Base-by-base conservation (phyloP, 2,797 vertebrate species). In the Scolopax rusticola region DNA sequence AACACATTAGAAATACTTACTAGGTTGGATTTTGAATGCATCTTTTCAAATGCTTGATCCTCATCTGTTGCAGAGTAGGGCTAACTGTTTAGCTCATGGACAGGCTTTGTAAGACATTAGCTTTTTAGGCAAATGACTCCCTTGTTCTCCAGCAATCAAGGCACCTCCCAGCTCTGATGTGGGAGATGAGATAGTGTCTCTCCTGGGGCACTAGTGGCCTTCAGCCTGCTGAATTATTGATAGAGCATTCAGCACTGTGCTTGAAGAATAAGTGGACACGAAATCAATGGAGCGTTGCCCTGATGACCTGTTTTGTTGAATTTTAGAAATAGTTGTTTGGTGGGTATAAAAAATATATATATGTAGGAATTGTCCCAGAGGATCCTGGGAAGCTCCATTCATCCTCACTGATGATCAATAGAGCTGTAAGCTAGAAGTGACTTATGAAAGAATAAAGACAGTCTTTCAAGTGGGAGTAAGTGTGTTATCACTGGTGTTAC, bases 201-300 rank as follows among this genome's bases (percentile, higher is more conserved):
- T 94, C 95, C 63, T 71, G 94, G 97, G 95, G 83, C 77, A 53
- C 50, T 36, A 60, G 91, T 93, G 94, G 91, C 95, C 96, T 97
- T 93, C 87, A 89, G 80, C 86, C 45, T 80, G 67, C 84, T 98
- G 96, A 97, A 97, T 98, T 98, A 97, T 97, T 94, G 94, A 98
- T 97, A 93, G 96, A 96, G 92, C 27, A 53, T 97, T 97, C 97
- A 97, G 93, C 12, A 18, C 83, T 74, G 16, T 91, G 95, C 96
- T 94, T 87, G 96, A 97, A 97, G 97, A 97, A 96, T 95, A 96
- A 93, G 65, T 95, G 97, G 97, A 97, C 97, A 83, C 2, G 81
- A 97, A 98, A 97, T 98, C 98, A 96, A 96, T 97, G 97, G 90
- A 90, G 84, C 20, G 50, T 93, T 97, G 96, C 97, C 97, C 98